Evolutionary conservation across 2,113 vertebrate species (phyloP), one percentile per base, ranked within the genome.

Genomic region (Hemibagrus wyckioides): DNA sequence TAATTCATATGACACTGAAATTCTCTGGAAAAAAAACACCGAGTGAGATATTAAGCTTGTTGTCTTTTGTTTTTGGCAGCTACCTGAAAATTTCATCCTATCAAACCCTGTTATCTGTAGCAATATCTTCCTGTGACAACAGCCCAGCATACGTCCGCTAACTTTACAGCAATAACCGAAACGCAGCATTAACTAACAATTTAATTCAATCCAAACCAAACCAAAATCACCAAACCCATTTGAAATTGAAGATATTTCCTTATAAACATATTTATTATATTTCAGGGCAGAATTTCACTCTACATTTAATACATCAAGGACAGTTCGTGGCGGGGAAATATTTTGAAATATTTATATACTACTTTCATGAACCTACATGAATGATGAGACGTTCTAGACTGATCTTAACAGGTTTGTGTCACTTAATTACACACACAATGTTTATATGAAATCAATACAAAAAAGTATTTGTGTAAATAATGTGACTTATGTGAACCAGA

Each of bases 361-460:
- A 39, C 19, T 17, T 41, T 39, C 52, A 73, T 57, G 63, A 13
- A 71, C 28, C n/a, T 69, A 11, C n/a, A n/a, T n/a, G n/a, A n/a
- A n/a, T 52, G 44, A 48, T 65, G 41, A 48, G 14, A 8, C n/a
- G 71, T 73, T 8, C 39, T 75, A 41, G 30, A 25, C 9, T 33
- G 48, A 71, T 71, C 48, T 71, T 71, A 71, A 84, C 25, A 65
- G 30, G 48, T 39, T 39, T 33, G 21, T 84, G 30, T 84, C 21
- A 23, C 41, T 41, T 41, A 71, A 21, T 0, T 2, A 19, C n/a
- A n/a, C n/a, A n/a, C n/a, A n/a, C 17, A 11, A 7, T 39, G 33
- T 39, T 39, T 71, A 39, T 15, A n/a, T 21, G 6, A 33, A 71
- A 39, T 36, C 6, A 36, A 1, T 21, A 19, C 17, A 39, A 71